Evolutionary conservation across 2,113 vertebrate genomes (phyloP).

Genomic region (Tyrannus savana): DNA sequence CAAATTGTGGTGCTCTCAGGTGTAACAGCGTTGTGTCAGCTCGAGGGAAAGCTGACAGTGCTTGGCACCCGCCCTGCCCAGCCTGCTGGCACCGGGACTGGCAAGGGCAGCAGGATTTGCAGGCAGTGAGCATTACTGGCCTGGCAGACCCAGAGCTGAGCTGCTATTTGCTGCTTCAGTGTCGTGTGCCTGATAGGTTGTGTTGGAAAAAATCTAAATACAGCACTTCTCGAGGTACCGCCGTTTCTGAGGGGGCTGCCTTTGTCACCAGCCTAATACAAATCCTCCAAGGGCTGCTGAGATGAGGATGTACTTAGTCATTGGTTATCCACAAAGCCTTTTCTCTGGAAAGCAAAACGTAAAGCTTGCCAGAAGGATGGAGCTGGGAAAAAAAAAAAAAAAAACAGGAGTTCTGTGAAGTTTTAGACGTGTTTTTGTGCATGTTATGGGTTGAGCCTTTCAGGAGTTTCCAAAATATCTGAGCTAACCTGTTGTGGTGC

Average conservation of each 20-base stretch:
- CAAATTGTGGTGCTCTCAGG: background rate
- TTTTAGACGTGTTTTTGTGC: background rate
- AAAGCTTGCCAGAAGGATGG: background rate
- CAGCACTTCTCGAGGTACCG: background rate
- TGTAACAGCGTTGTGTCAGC: fast-evolving
- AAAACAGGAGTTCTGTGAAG: background rate
- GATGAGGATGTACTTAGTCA: background rate
- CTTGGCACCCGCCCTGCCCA: fast-evolving
- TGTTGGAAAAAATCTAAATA: background rate
- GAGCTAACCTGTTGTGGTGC: background rate
- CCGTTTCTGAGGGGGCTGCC: background rate
- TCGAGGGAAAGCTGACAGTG: background rate
- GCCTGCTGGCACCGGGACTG: background rate
- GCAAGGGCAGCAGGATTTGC: background rate
- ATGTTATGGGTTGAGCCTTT: background rate
- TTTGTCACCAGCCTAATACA: background rate
- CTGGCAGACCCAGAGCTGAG: background rate
- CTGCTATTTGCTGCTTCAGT: background rate
- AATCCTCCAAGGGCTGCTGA: background rate
- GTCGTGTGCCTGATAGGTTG: background rate
- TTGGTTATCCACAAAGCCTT: background rate
- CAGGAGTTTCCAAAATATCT: background rate
- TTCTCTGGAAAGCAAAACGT: background rate
- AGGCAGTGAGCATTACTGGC: fast-evolving
- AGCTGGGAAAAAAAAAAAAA: background rate